A percentile compares a stretch with the other conserved stretches of the same genome.
Conservation (phyloP, 2,888 invertebrate species). For the Dicyrtomina minuta region DNA sequence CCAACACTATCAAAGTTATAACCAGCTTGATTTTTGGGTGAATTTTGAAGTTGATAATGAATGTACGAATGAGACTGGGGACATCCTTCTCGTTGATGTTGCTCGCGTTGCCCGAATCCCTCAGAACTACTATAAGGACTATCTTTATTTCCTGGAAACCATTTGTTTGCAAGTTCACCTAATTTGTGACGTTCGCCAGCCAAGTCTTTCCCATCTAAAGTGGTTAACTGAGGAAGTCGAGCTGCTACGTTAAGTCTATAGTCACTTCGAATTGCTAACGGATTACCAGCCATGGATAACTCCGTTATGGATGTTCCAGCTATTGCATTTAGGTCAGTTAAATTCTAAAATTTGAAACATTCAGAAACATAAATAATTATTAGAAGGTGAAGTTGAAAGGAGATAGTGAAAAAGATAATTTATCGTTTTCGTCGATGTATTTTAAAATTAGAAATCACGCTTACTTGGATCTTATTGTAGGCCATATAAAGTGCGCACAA, state of each 20-base stretch:
- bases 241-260: constrained; percentile 39
- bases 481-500: constrained; percentile 44
- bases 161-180: constrained; percentile 20
- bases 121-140: not conserved
- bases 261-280: constrained; percentile 41
- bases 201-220: constrained; percentile 45
- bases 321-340: constrained; percentile 43
- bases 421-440: not conserved
- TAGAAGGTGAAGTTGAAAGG: too few relatives aligned
- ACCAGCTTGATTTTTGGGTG: not conserved
- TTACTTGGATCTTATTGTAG: constrained; percentile 51
- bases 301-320: constrained; percentile 38
- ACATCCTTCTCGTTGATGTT: not conserved
- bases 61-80: not conserved
- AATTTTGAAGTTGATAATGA: not conserved
- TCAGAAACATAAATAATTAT: not conserved
- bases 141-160: not conserved
- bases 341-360: constrained; percentile 34
- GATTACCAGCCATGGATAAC: constrained; percentile 44
- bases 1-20: not conserved
- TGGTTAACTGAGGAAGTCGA: constrained; percentile 39
- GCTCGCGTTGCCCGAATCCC: not conserved
- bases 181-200: constrained; percentile 20
- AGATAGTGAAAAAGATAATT: not conserved
- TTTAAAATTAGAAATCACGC: not conserved